Evolutionary conservation across 1,140 invertebrate species (phyloP).

Genomic region (Euwallacea fornicatus): DNA sequence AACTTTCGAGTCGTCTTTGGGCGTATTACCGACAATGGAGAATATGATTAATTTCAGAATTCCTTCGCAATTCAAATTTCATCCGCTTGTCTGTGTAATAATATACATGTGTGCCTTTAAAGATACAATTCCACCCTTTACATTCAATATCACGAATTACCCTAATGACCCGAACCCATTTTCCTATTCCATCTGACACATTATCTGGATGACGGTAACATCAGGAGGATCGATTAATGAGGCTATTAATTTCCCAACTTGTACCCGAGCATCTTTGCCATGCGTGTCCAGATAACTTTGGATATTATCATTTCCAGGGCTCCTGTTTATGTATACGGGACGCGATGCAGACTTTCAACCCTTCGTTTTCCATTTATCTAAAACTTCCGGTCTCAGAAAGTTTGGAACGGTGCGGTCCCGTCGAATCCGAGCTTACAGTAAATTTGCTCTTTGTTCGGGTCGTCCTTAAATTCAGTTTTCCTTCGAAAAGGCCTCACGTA

Average conservation of each 20-base stretch:
- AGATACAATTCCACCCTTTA: too few species aligned
- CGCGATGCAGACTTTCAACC: slow-evolving; percentile 13
- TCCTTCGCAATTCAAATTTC: too few species aligned
- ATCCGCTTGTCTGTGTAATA: too few species aligned
- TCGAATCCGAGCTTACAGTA: slow-evolving; percentile 18
- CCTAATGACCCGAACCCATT: too few species aligned
- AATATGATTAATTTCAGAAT: too few species aligned
- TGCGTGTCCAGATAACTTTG: slow-evolving; percentile 27
- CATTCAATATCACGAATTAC: too few species aligned
- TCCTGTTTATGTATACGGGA: slow-evolving; percentile 25
- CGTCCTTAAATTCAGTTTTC: slow-evolving; percentile 16
- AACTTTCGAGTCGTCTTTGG: too few species aligned
- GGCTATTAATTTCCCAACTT: slow-evolving; percentile 23
- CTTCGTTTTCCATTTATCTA: slow-evolving; percentile 23
- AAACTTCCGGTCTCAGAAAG: slow-evolving; percentile 22
- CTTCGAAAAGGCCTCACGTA: neutral
- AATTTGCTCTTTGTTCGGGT: slow-evolving; percentile 26
- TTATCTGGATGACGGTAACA: neutral
- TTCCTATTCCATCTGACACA: too few species aligned
- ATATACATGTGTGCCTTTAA: too few species aligned
- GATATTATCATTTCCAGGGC: slow-evolving; percentile 24
- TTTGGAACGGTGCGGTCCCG: slow-evolving; percentile 10
- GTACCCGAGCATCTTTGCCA: slow-evolving; percentile 23
- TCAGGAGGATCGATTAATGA: slow-evolving; percentile 20
- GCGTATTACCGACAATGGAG: too few species aligned